phyloP scores from a whole-genome alignment of 1,140 invertebrate species.

The Ips nitidus region DNA sequence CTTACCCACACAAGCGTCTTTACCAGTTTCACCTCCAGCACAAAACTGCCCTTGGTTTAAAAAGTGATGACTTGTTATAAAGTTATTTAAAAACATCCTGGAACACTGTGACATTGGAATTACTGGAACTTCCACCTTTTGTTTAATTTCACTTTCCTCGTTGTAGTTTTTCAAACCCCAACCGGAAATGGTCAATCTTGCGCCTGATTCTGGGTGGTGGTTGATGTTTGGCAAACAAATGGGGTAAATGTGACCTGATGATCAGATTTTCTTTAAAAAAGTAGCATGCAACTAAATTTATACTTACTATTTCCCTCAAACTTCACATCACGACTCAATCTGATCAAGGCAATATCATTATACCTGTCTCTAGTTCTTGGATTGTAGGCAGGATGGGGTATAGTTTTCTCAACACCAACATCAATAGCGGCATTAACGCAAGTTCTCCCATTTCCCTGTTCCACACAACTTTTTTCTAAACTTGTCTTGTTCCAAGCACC shows the following conservation, averaged over 20 bases:
- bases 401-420: slow-evolving; percentile 41
- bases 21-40: slow-evolving; percentile 62
- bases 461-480: slow-evolving; percentile 60
- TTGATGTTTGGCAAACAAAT: slow-evolving; percentile 64
- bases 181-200: slow-evolving; percentile 60
- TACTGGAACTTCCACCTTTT: slow-evolving; percentile 53
- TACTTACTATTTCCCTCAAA: slow-evolving; percentile 40
- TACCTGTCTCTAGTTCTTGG: slow-evolving; percentile 37
- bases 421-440: slow-evolving; percentile 43
- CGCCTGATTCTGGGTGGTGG: slow-evolving; percentile 43
- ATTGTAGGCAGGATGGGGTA: slow-evolving; percentile 42
- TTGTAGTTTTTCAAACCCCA: slow-evolving; percentile 63
- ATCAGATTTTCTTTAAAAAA: slow-evolving; percentile 24
- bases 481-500: slow-evolving; percentile 62
- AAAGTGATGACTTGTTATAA: neutral
- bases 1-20: slow-evolving; percentile 61
- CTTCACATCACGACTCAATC: slow-evolving; percentile 37
- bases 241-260: slow-evolving; percentile 58
- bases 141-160: slow-evolving; percentile 49
- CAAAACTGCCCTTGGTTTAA: slow-evolving; percentile 57
- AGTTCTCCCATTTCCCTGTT: slow-evolving; percentile 37
- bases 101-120: slow-evolving; percentile 52
- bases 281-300: neutral
- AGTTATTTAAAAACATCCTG: slow-evolving; percentile 51
- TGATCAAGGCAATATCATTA: slow-evolving; percentile 47